Conservation (phyloP, 2,888 invertebrate species). For the Heteromurus nitidus region DNA sequence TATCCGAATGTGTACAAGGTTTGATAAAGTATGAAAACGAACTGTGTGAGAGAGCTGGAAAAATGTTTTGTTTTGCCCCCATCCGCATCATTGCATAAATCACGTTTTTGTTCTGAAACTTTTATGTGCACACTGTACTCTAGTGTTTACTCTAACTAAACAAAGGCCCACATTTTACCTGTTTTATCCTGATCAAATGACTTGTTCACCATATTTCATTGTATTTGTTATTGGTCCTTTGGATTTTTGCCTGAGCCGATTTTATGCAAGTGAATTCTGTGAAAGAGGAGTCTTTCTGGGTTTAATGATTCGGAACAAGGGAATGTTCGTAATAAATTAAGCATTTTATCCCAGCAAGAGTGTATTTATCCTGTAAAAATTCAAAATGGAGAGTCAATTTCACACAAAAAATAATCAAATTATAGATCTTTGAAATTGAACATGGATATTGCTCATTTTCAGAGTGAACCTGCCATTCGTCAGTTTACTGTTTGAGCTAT, state of each 20-base stretch:
- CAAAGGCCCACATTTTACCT: not conserved
- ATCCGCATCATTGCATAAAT: conserved; percentile 25
- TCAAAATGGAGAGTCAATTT: no score
- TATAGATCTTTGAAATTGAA: no score
- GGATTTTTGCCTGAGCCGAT: no score
- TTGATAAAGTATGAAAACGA: not conserved
- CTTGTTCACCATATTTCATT: not conserved
- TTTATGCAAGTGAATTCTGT: not conserved
- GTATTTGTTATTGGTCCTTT: no score
- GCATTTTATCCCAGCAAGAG: no score
- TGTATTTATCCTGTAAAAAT: no score
- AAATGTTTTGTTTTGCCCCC: not conserved
- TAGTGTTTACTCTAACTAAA: not conserved
- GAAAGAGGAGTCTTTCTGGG: conserved; percentile 14
- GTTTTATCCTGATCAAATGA: not conserved
- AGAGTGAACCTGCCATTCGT: no score
- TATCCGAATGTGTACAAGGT: not conserved
- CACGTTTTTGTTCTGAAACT: not conserved
- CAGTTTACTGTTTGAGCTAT: no score
- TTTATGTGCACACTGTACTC: not conserved
- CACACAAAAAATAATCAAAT: no score
- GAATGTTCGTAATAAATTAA: no score
- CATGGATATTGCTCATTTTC: no score
- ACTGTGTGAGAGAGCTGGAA: not conserved
- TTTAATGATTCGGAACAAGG: conserved; percentile 50